A percentile compares a stretch with the other conserved stretches of the same genome.
Evolutionary conservation across 2,113 vertebrate genomes (phyloP).

Genomic region (Phalacrocorax aristotelis): DNA sequence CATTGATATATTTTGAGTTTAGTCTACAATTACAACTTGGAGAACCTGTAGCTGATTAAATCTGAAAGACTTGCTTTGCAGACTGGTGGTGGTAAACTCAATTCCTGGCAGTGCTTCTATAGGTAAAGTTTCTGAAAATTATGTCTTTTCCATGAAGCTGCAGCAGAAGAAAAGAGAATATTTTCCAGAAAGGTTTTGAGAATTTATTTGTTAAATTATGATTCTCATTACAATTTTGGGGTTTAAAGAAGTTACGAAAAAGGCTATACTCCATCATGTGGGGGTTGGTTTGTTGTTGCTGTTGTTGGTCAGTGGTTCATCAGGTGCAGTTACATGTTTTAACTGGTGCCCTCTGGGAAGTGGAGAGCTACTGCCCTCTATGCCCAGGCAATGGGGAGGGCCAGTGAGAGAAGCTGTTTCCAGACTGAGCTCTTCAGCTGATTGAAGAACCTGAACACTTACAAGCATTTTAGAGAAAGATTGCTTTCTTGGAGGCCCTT

Average conservation of each 20-base stretch:
- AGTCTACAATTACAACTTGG: neutral
- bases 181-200: neutral
- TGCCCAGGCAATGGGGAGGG: neutral
- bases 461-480: neutral
- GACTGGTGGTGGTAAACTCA: neutral
- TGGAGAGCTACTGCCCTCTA: neutral
- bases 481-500: neutral
- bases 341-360: neutral
- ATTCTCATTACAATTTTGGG: neutral
- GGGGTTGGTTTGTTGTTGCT: neutral
- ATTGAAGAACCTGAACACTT: neutral
- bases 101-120: neutral
- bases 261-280: rapidly evolving
- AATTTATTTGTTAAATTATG: neutral
- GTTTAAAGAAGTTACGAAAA: neutral
- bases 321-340: neutral
- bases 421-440: neutral
- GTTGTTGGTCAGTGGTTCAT: neutral
- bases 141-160: neutral
- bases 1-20: neutral
- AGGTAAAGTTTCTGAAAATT: neutral
- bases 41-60: neutral
- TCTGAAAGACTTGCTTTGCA: neutral
- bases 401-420: neutral
- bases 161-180: neutral